These are phyloP conservation scores for Chamaea fasciata DNA, from an alignment of 2,113 vertebrate species.

Conservation along the genomic window DNA sequence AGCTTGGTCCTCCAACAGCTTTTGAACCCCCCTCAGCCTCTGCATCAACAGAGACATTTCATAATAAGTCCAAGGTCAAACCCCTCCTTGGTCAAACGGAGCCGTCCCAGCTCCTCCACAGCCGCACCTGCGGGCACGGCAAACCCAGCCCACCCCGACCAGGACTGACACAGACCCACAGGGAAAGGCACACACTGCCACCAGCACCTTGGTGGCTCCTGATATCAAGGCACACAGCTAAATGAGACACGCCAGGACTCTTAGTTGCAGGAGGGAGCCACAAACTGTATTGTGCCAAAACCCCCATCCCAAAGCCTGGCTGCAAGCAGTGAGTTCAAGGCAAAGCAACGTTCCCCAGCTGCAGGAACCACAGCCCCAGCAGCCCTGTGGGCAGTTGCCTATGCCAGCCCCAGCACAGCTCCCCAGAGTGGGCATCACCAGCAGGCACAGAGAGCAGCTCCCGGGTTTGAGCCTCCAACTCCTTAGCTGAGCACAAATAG, in stretches of 20 bases:
- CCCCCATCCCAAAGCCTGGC: neutral
- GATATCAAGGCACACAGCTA: neutral
- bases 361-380: fast-evolving
- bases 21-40: neutral
- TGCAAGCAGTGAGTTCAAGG: neutral
- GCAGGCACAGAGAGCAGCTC: neutral
- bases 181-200: neutral
- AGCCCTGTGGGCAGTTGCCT: neutral
- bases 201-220: neutral
- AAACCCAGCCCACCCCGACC: fast-evolving
- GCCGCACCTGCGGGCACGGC: fast-evolving
- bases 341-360: fast-evolving
- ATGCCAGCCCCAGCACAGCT: fast-evolving
- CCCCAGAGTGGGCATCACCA: neutral
- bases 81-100: neutral
- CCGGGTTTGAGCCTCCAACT: neutral
- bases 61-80: neutral
- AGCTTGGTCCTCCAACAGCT: neutral
- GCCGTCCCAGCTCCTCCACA: fast-evolving
- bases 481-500: neutral
- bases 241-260: neutral
- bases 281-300: neutral
- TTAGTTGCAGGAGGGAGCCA: neutral
- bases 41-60: neutral
- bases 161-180: neutral